Conservation (phyloP, 2,888 invertebrate species). For the Drosophila phalerata region DNA sequence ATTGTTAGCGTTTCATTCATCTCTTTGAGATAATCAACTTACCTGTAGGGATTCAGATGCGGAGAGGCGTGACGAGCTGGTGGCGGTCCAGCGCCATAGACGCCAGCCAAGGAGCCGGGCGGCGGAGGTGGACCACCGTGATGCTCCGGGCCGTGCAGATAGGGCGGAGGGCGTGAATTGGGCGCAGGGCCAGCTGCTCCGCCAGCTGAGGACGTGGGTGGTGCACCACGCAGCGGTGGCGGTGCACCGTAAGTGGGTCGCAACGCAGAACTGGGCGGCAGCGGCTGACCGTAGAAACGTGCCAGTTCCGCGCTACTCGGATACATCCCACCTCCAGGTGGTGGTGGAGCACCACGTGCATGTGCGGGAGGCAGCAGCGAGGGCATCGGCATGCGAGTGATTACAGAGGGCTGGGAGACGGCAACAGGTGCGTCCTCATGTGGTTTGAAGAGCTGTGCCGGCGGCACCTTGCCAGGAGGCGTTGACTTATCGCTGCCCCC, state of each 20-base stretch:
- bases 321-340: conserved; percentile 58
- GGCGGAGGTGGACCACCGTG: conserved; percentile 57
- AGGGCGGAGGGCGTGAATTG: conserved; percentile 66
- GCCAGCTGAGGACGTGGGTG: conserved; percentile 53
- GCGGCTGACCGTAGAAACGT: conserved; percentile 78
- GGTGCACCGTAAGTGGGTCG: conserved; percentile 85
- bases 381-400: conserved; percentile 87
- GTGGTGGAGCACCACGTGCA: conserved; percentile 55
- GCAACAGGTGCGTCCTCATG: conserved; percentile 67
- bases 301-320: conserved; percentile 69
- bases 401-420: conserved; percentile 87
- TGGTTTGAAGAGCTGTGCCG: conserved; percentile 86
- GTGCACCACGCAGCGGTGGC: conserved; percentile 80
- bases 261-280: conserved; percentile 67
- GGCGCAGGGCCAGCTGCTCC: conserved; percentile 34
- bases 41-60: conserved; percentile 84
- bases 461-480: conserved; percentile 69
- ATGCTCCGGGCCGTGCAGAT: conserved; percentile 69
- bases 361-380: conserved; percentile 57
- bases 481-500: conserved; percentile 30
- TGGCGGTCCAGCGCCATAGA: conserved; percentile 74
- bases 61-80: conserved; percentile 82
- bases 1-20: not conserved
- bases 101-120: conserved; percentile 43
- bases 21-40: conserved; percentile 1